Evolutionary conservation across 2,888 invertebrate genomes (phyloP).

Genomic region (Muschampia plurimacula): DNA sequence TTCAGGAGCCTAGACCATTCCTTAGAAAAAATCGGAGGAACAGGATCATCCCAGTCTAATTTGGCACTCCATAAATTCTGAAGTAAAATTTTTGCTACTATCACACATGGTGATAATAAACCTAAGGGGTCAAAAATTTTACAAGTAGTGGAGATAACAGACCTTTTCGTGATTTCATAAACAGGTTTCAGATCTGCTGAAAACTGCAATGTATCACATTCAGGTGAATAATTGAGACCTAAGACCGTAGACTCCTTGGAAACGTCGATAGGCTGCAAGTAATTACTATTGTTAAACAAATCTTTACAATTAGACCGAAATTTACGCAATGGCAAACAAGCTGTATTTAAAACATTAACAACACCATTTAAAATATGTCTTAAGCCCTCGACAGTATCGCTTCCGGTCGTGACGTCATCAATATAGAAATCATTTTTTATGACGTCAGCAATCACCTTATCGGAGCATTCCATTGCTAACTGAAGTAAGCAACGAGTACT

Average conservation of each 20-base stretch:
- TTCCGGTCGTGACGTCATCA: slow-evolving; percentile 17
- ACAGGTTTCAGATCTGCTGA: slow-evolving; percentile 9
- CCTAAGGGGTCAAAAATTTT: slow-evolving; percentile 22
- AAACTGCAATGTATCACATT: slow-evolving; percentile 22
- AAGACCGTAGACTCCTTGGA: slow-evolving; percentile 13
- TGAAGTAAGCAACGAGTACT: slow-evolving; percentile 10
- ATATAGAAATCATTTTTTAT: slow-evolving; percentile 15
- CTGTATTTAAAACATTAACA: slow-evolving; percentile 17
- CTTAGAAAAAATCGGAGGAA: slow-evolving; percentile 13
- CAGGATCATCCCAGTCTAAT: slow-evolving; percentile 32
- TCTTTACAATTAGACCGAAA: slow-evolving; percentile 16
- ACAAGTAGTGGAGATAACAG: slow-evolving; percentile 17
- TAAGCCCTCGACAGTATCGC: background rate
- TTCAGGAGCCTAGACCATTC: slow-evolving; percentile 5
- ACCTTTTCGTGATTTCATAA: slow-evolving; percentile 8
- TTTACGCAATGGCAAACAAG: slow-evolving; percentile 16
- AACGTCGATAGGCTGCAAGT: slow-evolving; percentile 5
- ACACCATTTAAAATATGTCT: slow-evolving; percentile 6
- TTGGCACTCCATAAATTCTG: slow-evolving; percentile 4
- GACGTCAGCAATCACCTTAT: background rate
- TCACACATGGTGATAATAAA: slow-evolving; percentile 18
- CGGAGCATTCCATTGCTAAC: slow-evolving; percentile 3
- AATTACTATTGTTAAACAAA: slow-evolving; percentile 7
- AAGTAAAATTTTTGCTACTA: slow-evolving; percentile 20
- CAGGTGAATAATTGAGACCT: slow-evolving; percentile 23